Conservation (phyloP, 2,797 vertebrate genomes). For the Morelia viridis region DNA sequence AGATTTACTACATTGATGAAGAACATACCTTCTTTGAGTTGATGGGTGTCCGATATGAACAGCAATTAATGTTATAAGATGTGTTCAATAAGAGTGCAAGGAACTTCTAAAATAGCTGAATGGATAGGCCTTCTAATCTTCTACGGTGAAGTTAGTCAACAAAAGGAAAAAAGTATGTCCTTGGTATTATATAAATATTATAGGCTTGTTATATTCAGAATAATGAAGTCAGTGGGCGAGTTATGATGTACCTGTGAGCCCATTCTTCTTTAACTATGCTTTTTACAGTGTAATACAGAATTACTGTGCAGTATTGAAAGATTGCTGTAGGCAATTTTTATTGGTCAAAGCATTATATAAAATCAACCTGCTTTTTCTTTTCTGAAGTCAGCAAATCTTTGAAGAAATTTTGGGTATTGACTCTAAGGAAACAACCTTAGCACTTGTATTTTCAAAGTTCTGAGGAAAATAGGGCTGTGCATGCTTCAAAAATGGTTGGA, state of each 20-base stretch:
- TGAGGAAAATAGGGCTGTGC: not conserved
- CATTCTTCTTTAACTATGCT: not conserved
- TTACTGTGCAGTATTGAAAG: not conserved
- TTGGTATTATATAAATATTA: not conserved
- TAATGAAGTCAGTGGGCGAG: not conserved
- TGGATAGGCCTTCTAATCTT: not conserved
- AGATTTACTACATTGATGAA: not conserved
- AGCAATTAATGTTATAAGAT: not conserved
- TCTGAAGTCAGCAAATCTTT: not conserved
- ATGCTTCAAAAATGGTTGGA: not conserved
- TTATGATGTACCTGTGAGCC: not conserved
- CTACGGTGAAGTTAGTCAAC: too few species aligned
- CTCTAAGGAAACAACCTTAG: not conserved
- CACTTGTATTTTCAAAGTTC: not conserved
- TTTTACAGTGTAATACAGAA: not conserved
- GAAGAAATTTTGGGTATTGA: not conserved
- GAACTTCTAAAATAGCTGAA: not conserved
- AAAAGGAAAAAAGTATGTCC: not conserved
- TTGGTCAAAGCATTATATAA: not conserved
- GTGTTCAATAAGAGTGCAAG: not conserved
- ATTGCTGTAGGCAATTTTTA: not conserved
- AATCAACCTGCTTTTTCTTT: not conserved
- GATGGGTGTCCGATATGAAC: not conserved
- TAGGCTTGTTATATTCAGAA: not conserved
- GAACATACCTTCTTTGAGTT: not conserved